Evolutionary conservation across 2,888 invertebrate species (phyloP).

Genomic region (Hyalella azteca): DNA sequence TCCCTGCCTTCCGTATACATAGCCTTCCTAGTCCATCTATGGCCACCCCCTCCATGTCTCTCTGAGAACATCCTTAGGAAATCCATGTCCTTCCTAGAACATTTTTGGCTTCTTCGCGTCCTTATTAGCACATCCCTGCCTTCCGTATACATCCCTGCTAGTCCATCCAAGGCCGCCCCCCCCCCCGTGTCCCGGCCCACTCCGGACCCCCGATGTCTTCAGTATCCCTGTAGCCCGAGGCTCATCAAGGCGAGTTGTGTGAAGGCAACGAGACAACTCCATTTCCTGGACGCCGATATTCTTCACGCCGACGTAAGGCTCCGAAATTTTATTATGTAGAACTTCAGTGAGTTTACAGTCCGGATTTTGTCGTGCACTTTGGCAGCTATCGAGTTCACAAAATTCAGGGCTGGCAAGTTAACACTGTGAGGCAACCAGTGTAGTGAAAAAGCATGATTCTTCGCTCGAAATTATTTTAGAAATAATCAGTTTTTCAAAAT

Average conservation of each 20-base stretch:
- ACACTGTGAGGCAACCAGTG: no score
- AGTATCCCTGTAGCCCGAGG: no score
- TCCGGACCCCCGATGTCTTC: no score
- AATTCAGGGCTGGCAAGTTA: no score
- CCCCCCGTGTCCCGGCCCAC: neutral
- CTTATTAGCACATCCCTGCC: neutral
- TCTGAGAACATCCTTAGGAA: neutral
- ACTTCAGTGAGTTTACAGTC: neutral
- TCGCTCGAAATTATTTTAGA: no score
- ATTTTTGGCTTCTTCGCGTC: neutral
- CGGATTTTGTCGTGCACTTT: neutral
- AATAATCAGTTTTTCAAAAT: no score
- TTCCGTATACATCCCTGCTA: neutral
- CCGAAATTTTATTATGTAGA: neutral
- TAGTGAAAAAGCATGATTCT: no score
- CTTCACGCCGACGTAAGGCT: conserved; percentile 12
- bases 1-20: neutral
- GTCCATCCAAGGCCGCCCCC: neutral
- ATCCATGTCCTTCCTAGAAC: neutral
- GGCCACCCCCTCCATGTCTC: neutral
- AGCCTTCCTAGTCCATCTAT: neutral
- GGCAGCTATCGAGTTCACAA: no score
- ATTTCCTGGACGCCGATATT: conserved; percentile 11
- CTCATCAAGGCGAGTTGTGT: conserved; percentile 2
- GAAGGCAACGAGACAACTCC: conserved; percentile 21